Evolutionary conservation across 2,113 vertebrate genomes (phyloP).

Genomic region (Erinaceus europaeus): DNA sequence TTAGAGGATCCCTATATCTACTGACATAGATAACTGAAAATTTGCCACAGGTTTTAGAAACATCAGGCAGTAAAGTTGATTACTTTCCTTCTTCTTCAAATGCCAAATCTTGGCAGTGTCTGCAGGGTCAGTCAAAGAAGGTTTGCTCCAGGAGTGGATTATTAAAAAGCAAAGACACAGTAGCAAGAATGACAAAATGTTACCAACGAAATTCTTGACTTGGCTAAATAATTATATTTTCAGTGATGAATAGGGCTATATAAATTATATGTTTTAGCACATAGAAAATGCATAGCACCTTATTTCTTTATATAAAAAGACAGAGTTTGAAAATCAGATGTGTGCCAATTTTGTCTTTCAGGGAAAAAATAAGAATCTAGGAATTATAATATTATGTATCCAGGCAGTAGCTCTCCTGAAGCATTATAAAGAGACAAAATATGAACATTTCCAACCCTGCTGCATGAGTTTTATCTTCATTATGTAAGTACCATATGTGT

Average conservation of each 20-base stretch:
- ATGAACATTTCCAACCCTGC: conserved; percentile 37
- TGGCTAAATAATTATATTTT: neutral
- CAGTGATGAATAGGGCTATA: neutral
- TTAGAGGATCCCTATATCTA: conserved; percentile 13
- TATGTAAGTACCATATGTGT: conserved; percentile 76
- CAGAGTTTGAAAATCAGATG: neutral
- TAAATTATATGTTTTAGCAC: neutral
- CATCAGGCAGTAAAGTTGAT: conserved; percentile 25
- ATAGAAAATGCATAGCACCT: neutral
- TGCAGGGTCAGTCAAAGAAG: conserved; percentile 11
- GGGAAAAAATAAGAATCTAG: conserved; percentile 28
- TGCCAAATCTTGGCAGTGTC: conserved; percentile 11
- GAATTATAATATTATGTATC: conserved; percentile 42
- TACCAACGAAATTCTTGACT: neutral
- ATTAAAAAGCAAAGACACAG: neutral
- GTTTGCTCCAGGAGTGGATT: neutral
- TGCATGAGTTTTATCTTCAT: conserved; percentile 59
- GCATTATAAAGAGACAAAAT: conserved; percentile 43
- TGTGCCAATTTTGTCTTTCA: conserved; percentile 41
- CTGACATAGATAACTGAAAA: conserved; percentile 50
- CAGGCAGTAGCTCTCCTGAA: conserved; percentile 34
- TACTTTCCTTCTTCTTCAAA: neutral
- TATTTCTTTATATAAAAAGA: neutral
- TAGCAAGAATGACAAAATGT: neutral
- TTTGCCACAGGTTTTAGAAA: conserved; percentile 47